A percentile compares a stretch with the other conserved stretches of the same genome.
phyloP scores from a whole-genome alignment of 2,888 invertebrate species.

The Cosmorhoe ocellata region DNA sequence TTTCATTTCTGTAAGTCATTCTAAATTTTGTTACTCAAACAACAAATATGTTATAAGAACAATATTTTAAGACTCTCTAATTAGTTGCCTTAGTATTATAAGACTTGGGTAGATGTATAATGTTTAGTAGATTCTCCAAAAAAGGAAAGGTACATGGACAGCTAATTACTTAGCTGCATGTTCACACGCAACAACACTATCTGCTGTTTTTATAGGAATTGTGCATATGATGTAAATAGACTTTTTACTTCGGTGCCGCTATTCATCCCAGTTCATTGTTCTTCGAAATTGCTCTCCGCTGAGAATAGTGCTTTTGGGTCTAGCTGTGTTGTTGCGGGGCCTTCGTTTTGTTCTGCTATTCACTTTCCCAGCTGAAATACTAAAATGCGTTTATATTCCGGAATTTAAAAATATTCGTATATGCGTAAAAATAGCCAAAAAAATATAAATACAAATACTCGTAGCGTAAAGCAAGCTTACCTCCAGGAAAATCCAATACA shows the following conservation, averaged over 20 bases:
- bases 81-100: conserved; percentile 12
- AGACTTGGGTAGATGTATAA: conserved; percentile 21
- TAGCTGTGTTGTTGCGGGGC: conserved; percentile 56
- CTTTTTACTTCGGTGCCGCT: conserved; percentile 72
- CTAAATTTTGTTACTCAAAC: too few species aligned
- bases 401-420: conserved; percentile 15
- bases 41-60: not conserved
- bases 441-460: not conserved
- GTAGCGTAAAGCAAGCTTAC: conserved; percentile 9
- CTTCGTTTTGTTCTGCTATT: conserved; percentile 54
- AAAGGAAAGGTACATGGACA: conserved; percentile 23
- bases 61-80: conserved; percentile 6
- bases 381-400: conserved; percentile 25
- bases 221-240: conserved; percentile 75
- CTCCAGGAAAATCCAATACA: conserved; percentile 18
- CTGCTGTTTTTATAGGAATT: conserved; percentile 59
- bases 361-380: conserved; percentile 34
- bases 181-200: conserved; percentile 48
- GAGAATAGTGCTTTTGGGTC: conserved; percentile 68
- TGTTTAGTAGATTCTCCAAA: too few species aligned
- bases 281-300: conserved; percentile 75
- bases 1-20: too few species aligned
- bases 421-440: conserved; percentile 2
- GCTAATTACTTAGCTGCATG: conserved; percentile 53
- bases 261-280: conserved; percentile 77